Evolutionary conservation across 2,888 invertebrate genomes (phyloP).

Genomic region (Apomyelois bistriatella): DNA sequence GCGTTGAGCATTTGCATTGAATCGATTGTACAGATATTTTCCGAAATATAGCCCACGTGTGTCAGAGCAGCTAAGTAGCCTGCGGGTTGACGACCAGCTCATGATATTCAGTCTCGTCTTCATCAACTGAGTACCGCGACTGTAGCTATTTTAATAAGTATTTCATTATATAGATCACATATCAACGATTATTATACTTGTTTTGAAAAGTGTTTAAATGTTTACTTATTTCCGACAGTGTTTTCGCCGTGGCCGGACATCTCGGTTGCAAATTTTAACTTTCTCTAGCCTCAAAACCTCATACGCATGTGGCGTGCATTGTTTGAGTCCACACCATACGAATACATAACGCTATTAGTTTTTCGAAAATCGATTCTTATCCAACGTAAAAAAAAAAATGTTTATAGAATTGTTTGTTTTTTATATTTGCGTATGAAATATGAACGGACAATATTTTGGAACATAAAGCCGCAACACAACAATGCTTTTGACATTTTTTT

Average conservation of each 20-base stretch:
- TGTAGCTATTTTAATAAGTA: no score
- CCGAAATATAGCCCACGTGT: constrained; percentile 56
- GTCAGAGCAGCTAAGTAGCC: constrained; percentile 30
- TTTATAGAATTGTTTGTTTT: no score
- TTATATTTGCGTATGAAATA: no score
- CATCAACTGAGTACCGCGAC: background rate
- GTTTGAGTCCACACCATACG: constrained; percentile 52
- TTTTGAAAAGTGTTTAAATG: constrained; percentile 25
- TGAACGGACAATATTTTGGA: no score
- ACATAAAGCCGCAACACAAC: no score
- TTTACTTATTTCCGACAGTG: constrained; percentile 35
- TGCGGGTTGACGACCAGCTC: constrained; percentile 47
- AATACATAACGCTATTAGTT: constrained; percentile 36
- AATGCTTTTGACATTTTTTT: no score
- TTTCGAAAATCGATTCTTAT: constrained; percentile 14
- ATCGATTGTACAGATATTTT: constrained; percentile 58
- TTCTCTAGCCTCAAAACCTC: constrained; percentile 79
- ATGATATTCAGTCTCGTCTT: background rate
- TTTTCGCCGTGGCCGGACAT: constrained; percentile 49
- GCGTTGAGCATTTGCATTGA: constrained; percentile 72
- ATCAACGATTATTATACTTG: constrained; percentile 19
- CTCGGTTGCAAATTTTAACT: constrained; percentile 67
- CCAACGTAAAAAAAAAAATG: background rate
- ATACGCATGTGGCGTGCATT: constrained; percentile 61
- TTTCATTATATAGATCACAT: no score